Percentiles rank a stretch among this genome's conserved stretches.
Conservation (phyloP, 2,888 invertebrate genomes). For the Drosophila atroscutellata region DNA sequence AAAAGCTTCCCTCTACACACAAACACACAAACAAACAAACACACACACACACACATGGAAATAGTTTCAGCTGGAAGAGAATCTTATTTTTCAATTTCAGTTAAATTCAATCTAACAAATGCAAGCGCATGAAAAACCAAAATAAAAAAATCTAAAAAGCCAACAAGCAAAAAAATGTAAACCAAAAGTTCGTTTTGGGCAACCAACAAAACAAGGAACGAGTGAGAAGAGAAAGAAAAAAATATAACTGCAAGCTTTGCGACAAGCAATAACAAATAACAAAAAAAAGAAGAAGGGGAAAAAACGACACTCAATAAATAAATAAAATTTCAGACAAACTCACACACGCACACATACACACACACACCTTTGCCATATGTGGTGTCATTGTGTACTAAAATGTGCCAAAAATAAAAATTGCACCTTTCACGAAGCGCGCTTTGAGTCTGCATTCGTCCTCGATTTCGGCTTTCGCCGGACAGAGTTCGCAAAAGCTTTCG, state of each 20-base stretch:
- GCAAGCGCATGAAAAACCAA: slow-evolving; percentile 50
- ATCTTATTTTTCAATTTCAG: slow-evolving; percentile 50
- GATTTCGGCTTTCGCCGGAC: background rate
- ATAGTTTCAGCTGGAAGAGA: slow-evolving; percentile 1
- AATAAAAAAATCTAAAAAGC: slow-evolving; percentile 21
- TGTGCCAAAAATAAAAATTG: slow-evolving; percentile 57
- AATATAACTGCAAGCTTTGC: slow-evolving; percentile 28
- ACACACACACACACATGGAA: slow-evolving; percentile 5
- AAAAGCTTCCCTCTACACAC: slow-evolving; percentile 10
- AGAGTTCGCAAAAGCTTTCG: slow-evolving; percentile 34
- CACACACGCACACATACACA: slow-evolving; percentile 14
- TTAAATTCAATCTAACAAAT: slow-evolving; percentile 67
- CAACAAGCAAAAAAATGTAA: slow-evolving; percentile 41
- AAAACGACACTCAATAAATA: slow-evolving; percentile 63
- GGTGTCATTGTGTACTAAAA: slow-evolving; percentile 63
- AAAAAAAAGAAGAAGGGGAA: background rate
- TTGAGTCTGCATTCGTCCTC: slow-evolving; percentile 5
- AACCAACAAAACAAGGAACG: slow-evolving; percentile 15
- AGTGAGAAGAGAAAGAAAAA: background rate
- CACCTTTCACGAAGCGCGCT: slow-evolving; percentile 28
- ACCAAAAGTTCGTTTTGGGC: slow-evolving; percentile 29
- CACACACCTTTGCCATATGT: slow-evolving; percentile 36
- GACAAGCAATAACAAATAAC: slow-evolving; percentile 28
- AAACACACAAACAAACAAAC: background rate
- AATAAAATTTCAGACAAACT: slow-evolving; percentile 63